Evolutionary conservation across 1,140 invertebrate species (phyloP).

Genomic region (Panagrolaimus sp.): DNA sequence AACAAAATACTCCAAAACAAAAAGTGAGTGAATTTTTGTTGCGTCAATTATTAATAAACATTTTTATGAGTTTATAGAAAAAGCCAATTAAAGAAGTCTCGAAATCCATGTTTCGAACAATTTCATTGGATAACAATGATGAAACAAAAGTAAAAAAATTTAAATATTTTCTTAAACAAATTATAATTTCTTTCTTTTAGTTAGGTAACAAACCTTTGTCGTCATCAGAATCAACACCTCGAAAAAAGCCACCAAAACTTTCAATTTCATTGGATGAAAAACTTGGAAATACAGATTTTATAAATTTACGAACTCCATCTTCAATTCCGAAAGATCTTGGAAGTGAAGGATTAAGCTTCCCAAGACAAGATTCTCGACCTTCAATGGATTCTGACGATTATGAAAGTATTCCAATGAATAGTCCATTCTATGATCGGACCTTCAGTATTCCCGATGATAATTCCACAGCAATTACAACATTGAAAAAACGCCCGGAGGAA

Average conservation of each 20-base stretch:
- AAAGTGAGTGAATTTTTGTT: neutral
- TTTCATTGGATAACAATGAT: slow-evolving; percentile 21
- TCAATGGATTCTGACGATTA: neutral
- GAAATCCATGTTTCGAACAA: slow-evolving; percentile 22
- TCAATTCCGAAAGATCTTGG: neutral
- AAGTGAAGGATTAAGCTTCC: too few species aligned
- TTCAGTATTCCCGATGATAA: slow-evolving; percentile 10
- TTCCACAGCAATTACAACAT: neutral
- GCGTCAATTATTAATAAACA: neutral
- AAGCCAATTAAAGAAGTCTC: slow-evolving; percentile 14
- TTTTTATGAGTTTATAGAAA: slow-evolving; percentile 7
- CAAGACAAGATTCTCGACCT: too few species aligned
- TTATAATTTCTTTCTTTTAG: neutral
- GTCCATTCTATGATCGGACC: neutral
- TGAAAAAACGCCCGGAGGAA: neutral
- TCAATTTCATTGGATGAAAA: slow-evolving; percentile 14
- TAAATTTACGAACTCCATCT: too few species aligned
- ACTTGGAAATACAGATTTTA: slow-evolving; percentile 3
- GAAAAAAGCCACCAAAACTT: neutral
- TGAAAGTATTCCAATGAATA: neutral
- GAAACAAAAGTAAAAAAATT: slow-evolving; percentile 1
- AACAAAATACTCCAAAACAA: slow-evolving; percentile 13
- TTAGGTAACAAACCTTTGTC: neutral
- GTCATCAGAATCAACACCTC: neutral
- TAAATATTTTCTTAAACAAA: neutral